Evolutionary conservation across 2,113 vertebrate species (phyloP).

Genomic region (Platycercus adscitus): DNA sequence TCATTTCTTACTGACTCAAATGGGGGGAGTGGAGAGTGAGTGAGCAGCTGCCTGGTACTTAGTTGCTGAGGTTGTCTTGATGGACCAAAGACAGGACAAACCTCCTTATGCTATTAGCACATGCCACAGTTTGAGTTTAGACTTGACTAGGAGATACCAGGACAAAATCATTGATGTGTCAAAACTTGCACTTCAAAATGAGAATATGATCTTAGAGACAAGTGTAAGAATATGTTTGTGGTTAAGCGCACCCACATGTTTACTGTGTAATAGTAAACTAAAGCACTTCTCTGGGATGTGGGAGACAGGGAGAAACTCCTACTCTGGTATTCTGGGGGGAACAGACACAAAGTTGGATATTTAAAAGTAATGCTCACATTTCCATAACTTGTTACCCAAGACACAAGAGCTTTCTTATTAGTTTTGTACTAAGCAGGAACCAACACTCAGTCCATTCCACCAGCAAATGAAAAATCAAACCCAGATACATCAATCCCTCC

Average conservation of each 20-base stretch:
- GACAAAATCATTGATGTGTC: neutral
- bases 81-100: neutral
- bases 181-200: neutral
- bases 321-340: too few species aligned
- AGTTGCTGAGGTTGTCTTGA: neutral
- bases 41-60: neutral
- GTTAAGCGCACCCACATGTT: rapidly evolving
- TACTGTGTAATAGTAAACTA: neutral
- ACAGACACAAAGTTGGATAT: neutral
- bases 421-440: neutral
- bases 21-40: neutral
- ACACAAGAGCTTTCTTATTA: neutral
- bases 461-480: conserved; percentile 21
- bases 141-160: neutral
- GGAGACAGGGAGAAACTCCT: neutral
- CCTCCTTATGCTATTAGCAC: neutral
- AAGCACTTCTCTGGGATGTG: neutral
- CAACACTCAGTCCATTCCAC: neutral
- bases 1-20: neutral
- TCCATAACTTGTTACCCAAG: neutral
- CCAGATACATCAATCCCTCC: neutral
- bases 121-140: neutral
- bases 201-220: neutral
- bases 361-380: neutral
- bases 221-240: rapidly evolving